Base-by-base conservation (phyloP, 2,888 invertebrate species). In the Phalangium opilio region DNA sequence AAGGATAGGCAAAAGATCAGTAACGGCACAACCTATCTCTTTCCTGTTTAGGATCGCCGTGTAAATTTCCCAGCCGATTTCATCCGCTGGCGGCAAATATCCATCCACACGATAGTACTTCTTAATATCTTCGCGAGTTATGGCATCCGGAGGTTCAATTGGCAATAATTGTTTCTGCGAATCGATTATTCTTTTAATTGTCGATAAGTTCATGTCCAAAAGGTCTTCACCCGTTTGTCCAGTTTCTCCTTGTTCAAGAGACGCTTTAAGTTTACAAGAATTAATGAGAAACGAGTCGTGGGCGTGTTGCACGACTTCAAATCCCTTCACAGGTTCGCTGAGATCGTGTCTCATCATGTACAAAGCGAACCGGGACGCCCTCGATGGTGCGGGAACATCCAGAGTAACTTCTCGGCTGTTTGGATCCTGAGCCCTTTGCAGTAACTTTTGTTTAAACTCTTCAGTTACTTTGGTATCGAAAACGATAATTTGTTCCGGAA, bases 221-320 rank as follows among this genome's bases (percentile, higher is more conserved):
- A 17, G 11, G 12, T 19, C 14, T 27, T n/a, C 42, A 38, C 21
- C 21, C 10, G 21, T 4, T 21, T 19, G 20, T 10, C n/a, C 14
- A 12, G 38, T n/a, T 2, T 38, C 38, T n/a, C 8, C 10, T 8
- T 36, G 17, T 20, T 33, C 44, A 8, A 49, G 18, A 3, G 27
- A 27, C 21, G 52, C 52, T 34, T 47, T 49, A 11, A 55, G 38
- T 12, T 39, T 41, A 36, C 52, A 52, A 32, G 50, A 49, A 45
- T 50, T 53, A 15, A 55, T 39, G 18, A 48, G 43, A 35, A 55
- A 47, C 36, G 49, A 52, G 20, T 55, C 55, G 32, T 53, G 53
- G 12, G 49, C 44, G 38, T 52, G 49, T 27, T 50, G 48, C 11
- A 47, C 43, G 35, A 36, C 39, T 40, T 51, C 42, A 27, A 27